Base-by-base conservation (phyloP, 2,888 invertebrate genomes). In the Spisula solida region DNA sequence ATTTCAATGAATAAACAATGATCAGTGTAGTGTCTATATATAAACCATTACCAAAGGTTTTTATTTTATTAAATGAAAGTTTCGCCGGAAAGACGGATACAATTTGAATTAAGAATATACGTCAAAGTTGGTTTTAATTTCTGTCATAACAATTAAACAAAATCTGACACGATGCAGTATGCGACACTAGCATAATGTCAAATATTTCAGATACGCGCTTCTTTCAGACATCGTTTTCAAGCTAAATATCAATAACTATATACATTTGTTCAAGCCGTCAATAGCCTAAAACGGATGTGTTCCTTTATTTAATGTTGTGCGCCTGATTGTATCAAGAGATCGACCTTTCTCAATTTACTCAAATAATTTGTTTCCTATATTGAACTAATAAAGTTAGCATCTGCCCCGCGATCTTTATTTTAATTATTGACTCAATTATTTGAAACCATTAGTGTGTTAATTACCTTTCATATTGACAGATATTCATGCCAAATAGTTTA, bases 391-490 rank as follows among this genome's bases (percentile, higher is more conserved):
- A 25, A 70, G 81, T 78, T 70, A 55, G 88, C 88, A 86, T 88
- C 85, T 34, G 78, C 60, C 29, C 41, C 82, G 47, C 47, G 60
- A 83, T 83, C 87, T 89, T n/a, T 86, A 81, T 81, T 81, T 86
- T 80, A 86, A 88, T 82, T 88, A 88, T 91, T 88, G 91, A 85
- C 87, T 82, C 70, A 87, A 88, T 88, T 88, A 88, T 80, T 85
- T 80, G 90, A 87, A 89, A 86, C 89, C 90, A 92, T 92, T 92
- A 89, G 82, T 66, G 79, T 70, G 81, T 81, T 92, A 92, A 92
- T 92, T 90, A 92, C 82, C 75, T 79, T 82, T 70, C 85, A 89
- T 89, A 92, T 89, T 90, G 89, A 82, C 86, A 78, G 89, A 85
- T 92, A 90, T 90, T 79, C 83, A 86, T 86, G 89, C 85, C 90